Percentiles rank a stretch among this genome's conserved stretches.
phyloP scores from a whole-genome alignment of 2,113 vertebrate genomes.

The Neodontobutis hainanensis region DNA sequence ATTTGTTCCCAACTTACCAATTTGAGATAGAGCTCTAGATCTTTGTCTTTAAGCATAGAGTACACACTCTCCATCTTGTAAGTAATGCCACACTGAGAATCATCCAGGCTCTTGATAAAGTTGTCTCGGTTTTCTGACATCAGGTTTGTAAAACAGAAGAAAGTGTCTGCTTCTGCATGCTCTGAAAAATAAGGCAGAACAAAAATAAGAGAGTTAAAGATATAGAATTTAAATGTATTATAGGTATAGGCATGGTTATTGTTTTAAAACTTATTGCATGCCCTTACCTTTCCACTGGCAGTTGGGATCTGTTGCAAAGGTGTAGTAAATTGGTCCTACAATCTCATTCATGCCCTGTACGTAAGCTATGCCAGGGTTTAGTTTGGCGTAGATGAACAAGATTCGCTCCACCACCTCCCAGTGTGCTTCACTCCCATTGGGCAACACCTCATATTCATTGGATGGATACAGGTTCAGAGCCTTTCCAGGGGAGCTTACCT shows the following conservation, averaged over 20 bases:
- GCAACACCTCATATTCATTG: conserved; percentile 88
- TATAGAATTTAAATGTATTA: neutral
- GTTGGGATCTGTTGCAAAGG: conserved; percentile 95
- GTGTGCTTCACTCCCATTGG: conserved; percentile 92
- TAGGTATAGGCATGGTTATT: neutral
- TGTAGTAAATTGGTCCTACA: conserved; percentile 96
- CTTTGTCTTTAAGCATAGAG: conserved; percentile 91
- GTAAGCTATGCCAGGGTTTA: conserved; percentile 96
- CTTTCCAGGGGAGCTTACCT: conserved; percentile 96
- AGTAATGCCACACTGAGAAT: conserved; percentile 96
- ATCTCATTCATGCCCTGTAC: conserved; percentile 99
- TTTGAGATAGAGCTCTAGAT: conserved; percentile 91
- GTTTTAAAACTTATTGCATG: neutral
- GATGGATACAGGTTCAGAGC: conserved; percentile 78
- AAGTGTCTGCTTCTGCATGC: conserved; percentile 95
- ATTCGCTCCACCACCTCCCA: conserved; percentile 99
- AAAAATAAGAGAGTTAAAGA: neutral
- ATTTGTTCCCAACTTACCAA: conserved; percentile 77
- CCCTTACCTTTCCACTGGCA: conserved; percentile 87
- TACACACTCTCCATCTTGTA: conserved; percentile 99
- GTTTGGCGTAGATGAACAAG: conserved; percentile 98
- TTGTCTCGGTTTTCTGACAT: conserved; percentile 99
- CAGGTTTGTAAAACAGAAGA: conserved; percentile 98
- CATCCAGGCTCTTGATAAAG: conserved; percentile 98
- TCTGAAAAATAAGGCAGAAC: conserved; percentile 72